Conservation (phyloP, 2,888 invertebrate species). For the Thelaira solivaga region DNA sequence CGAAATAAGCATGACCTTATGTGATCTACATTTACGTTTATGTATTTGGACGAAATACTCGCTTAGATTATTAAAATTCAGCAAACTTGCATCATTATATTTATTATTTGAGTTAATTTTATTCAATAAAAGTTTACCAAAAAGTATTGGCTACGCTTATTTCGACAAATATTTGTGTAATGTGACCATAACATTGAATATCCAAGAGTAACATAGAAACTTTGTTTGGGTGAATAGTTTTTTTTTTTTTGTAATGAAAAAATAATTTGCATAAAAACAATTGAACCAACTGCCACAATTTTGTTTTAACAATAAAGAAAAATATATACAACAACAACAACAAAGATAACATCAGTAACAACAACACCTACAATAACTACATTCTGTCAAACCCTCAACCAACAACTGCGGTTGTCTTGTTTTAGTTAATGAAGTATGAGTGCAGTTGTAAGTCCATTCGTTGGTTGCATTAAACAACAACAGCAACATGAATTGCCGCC, state of each 20-base stretch:
- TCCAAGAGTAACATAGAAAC: not conserved
- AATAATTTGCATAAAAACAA: slow-evolving; percentile 51
- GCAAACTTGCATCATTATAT: too few species aligned
- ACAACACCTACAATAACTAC: not conserved
- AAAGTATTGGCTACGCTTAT: too few species aligned
- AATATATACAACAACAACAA: too few species aligned
- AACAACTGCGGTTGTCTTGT: not conserved
- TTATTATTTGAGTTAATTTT: too few species aligned
- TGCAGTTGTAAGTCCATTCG: not conserved
- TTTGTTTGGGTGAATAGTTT: slow-evolving; percentile 22
- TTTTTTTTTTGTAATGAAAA: slow-evolving; percentile 26
- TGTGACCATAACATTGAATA: too few species aligned
- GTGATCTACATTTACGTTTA: too few species aligned
- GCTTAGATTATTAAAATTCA: too few species aligned
- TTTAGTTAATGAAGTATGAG: not conserved
- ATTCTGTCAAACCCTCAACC: not conserved
- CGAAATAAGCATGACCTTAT: too few species aligned
- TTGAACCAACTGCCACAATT: slow-evolving; percentile 38
- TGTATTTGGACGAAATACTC: too few species aligned
- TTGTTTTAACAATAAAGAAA: not conserved
- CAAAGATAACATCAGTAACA: not conserved
- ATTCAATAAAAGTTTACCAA: too few species aligned
- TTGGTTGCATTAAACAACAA: not conserved
- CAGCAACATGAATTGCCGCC: too few species aligned
- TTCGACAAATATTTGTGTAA: too few species aligned